Percentiles rank a stretch among this genome's conserved stretches.
Conservation (phyloP, 2,888 invertebrate species). For the Aleiodes leptofemur region DNA sequence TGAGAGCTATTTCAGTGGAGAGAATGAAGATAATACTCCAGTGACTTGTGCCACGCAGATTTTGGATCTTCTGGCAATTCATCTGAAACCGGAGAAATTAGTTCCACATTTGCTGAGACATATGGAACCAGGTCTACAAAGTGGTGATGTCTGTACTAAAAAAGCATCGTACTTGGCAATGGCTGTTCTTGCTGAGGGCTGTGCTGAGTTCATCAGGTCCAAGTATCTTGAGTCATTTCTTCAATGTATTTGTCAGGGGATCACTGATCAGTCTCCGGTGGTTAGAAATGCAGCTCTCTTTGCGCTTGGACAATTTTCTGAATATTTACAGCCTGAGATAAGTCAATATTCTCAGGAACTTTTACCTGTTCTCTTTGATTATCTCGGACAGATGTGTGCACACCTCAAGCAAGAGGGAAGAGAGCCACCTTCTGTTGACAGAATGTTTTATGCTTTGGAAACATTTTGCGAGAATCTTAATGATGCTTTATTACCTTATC, state of each 20-base stretch:
- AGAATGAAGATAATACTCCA: conserved; percentile 80
- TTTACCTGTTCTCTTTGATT: conserved; percentile 84
- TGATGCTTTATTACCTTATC: conserved; percentile 83
- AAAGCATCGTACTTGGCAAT: conserved; percentile 85
- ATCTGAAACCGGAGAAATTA: conserved; percentile 86
- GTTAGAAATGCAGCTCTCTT: conserved; percentile 87
- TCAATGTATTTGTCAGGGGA: conserved; percentile 83
- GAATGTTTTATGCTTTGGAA: conserved; percentile 88
- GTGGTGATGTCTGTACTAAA: conserved; percentile 79
- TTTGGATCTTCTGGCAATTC: conserved; percentile 83
- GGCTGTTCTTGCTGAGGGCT: conserved; percentile 87
- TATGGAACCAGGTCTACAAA: conserved; percentile 82
- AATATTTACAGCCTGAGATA: conserved; percentile 87
- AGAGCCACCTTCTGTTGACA: conserved; percentile 81
- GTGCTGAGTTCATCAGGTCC: conserved; percentile 83
- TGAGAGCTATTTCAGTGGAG: conserved; percentile 81
- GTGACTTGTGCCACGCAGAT: conserved; percentile 85
- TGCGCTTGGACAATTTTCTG: conserved; percentile 88
- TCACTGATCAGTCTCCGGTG: conserved; percentile 79
- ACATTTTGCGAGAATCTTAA: conserved; percentile 87
- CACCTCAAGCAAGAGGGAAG: conserved; percentile 78
- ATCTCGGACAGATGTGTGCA: conserved; percentile 79
- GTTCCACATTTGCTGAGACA: conserved; percentile 81
- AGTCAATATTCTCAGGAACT: conserved; percentile 84
- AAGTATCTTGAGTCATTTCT: conserved; percentile 84